Conservation (phyloP, 2,113 vertebrate species). For the Oreotrochilus melanogaster region DNA sequence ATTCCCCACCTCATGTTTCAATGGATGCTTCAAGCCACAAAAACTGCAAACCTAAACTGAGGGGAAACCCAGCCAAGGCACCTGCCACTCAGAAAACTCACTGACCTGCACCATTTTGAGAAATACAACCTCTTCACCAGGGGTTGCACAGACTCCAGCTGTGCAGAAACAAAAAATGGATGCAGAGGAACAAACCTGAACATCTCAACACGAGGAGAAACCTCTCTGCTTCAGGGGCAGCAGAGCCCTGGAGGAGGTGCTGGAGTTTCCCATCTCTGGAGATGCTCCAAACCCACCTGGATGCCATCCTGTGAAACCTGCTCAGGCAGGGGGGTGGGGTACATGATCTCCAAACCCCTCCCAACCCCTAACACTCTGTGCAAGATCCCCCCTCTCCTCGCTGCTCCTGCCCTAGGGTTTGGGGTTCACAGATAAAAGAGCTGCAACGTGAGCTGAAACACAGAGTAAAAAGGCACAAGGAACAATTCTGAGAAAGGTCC, state of each 20-base stretch:
- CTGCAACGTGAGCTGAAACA: neutral
- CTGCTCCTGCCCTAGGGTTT: neutral
- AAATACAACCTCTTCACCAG: neutral
- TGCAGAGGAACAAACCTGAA: neutral
- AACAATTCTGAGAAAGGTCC: neutral
- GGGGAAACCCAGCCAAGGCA: neutral
- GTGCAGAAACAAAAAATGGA: neutral
- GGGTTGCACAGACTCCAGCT: neutral
- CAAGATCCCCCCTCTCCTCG: neutral
- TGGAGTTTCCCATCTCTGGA: too few species aligned
- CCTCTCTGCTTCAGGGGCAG: too few species aligned
- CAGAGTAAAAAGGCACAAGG: neutral
- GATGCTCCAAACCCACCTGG: too few species aligned
- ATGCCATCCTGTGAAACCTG: too few species aligned
- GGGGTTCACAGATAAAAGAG: neutral
- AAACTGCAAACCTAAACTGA: neutral
- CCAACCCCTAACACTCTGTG: too few species aligned
- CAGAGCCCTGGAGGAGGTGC: too few species aligned
- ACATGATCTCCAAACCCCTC: too few species aligned
- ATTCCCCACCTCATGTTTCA: neutral
- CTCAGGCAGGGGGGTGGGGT: too few species aligned
- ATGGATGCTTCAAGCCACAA: neutral
- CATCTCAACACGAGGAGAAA: too few species aligned
- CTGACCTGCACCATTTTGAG: neutral
- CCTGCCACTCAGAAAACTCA: neutral